phyloP scores from a whole-genome alignment of 2,888 invertebrate species.

The Teleogryllus oceanicus region DNA sequence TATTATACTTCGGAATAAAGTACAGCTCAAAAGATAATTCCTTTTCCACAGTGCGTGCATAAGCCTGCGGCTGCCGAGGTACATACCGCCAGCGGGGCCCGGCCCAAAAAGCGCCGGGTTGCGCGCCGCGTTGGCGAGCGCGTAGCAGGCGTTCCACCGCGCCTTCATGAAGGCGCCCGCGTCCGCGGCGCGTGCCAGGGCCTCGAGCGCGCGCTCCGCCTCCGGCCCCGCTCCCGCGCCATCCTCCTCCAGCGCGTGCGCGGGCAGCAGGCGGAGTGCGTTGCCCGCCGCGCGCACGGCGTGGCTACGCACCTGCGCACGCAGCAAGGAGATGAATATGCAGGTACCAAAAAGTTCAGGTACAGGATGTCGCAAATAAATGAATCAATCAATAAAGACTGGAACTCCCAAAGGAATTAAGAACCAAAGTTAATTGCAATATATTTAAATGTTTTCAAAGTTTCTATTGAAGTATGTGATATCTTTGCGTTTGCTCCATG shows the following conservation, averaged over 20 bases:
- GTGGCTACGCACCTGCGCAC: constrained; percentile 59
- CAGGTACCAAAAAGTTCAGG: no score
- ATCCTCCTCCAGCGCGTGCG: constrained; percentile 53
- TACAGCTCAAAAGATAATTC: neutral
- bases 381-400: no score
- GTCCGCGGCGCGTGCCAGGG: constrained; percentile 66
- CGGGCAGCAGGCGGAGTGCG: constrained; percentile 63
- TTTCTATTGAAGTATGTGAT: no score
- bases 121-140: constrained; percentile 73
- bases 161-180: constrained; percentile 76
- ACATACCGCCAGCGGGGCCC: constrained; percentile 53
- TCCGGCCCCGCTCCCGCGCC: constrained; percentile 48
- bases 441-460: no score
- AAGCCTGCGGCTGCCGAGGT: neutral
- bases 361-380: no score
- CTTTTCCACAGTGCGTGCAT: neutral
- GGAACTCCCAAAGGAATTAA: no score
- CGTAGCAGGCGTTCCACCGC: constrained; percentile 89
- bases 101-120: constrained; percentile 48
- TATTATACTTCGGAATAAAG: no score
- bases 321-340: no score
- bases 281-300: constrained; percentile 79
- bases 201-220: constrained; percentile 54
- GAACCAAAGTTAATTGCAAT: no score
- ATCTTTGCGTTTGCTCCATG: no score